Evolutionary conservation across 2,113 vertebrate species (phyloP), one percentile per base, ranked within the genome.

Genomic region (Corydoras maculifer): DNA sequence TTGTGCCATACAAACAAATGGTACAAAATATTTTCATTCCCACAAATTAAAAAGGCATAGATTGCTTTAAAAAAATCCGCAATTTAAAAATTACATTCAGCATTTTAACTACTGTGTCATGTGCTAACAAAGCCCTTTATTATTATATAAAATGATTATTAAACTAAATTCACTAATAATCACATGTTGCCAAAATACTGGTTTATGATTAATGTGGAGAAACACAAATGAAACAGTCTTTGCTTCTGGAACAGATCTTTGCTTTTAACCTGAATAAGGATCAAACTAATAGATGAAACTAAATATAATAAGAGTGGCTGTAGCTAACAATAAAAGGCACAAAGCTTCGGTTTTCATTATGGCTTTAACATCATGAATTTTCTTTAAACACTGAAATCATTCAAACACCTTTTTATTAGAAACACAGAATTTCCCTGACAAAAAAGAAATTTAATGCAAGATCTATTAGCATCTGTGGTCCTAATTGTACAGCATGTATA

Each of bases 241-340:
- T 43, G 35, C 18, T 9, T 43, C 13, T 29, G 18, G 18, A 25
- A 25, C 18, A 25, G 2, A 25, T 25, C 18, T 25, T 25, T 25
- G 35, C 18, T 9, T 43, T 13, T 29, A 29, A 14, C 50, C 12
- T 43, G 32, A 50, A 68, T 73, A 1, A 29, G 49, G 67, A 74
- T 62, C 43, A 31, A 62, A 35, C 43, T 60, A 25, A 61, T 31
- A 64, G 63, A 31, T 14, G 15, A 69, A 75, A 72, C 57, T 29
- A 49, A 32, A 68, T 69, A 11, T 8, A 31, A 71, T 75, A 81
- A 82, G 73, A 66, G 58, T 54, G 10, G 57, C 8, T 58, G 58
- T 73, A 50, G 60, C 69, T 66, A 54, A 76, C 10, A 18, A 49
- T 48, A 51, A 14, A 65, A 79, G 78, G 73, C 74, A 74, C 78